Base-by-base conservation (phyloP, 1,140 invertebrate genomes). In the Monomorium pharaonis region DNA sequence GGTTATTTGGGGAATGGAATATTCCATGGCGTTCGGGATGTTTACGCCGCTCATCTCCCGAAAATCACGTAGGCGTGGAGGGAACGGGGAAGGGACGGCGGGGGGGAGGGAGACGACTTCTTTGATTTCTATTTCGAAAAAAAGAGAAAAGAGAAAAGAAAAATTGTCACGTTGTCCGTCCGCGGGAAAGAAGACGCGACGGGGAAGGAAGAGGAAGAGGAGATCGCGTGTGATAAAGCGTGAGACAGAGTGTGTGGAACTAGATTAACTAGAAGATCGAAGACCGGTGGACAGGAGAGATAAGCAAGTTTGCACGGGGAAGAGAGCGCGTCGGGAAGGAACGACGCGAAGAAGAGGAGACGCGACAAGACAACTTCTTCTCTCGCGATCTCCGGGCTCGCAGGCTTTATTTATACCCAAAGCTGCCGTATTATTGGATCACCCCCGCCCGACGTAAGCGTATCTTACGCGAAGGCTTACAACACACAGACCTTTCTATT, bases 361-460 rank as follows among this genome's bases (percentile, higher is more conserved):
- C 49, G n/a, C n/a, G 84, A 88, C 86, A 54, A 83, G 86, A 86
- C 63, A 51, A 86, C 44, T 74, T 76, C 44, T 74, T 76, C 69
- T 80, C 63, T 85, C 84, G 88, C 81, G 78, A 92, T 92, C 91
- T 91, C 92, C 90, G 91, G 89, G 91, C 83, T 87, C 88, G 85
- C 89, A 88, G 83, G 88, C 89, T 93, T 93, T 93, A 93, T 93
- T 93, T 93, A 93, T 93, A 93, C 92, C 87, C 92, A 92, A 93
- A 93, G 92, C 92, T 91, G 44, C 88, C 89, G 91, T 93, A 93
- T 93, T 93, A 93, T 93, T 93, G 92, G 92, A 92, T 92, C 92
- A 92, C 92, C 92, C 92, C 92, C 92, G 92, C 75, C 77, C 37
- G 21, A 76, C 88, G 83, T 91, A 88, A 88, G 90, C 87, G 86